Evolutionary conservation across 1,140 invertebrate genomes (phyloP).

Genomic region (Micrasema minimum): DNA sequence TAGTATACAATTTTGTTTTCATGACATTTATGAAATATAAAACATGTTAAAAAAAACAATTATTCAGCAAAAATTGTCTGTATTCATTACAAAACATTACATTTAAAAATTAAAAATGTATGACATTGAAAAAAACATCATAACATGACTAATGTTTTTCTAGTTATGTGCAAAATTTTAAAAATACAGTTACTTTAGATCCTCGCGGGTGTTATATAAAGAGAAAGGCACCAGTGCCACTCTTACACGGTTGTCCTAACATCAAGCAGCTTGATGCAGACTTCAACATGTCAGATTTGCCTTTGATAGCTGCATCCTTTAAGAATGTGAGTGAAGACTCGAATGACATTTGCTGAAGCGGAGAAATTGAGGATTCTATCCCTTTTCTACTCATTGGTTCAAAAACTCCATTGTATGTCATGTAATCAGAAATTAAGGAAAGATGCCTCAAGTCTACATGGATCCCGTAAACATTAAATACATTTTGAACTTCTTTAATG

Average conservation of each 20-base stretch:
- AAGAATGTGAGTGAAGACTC: constrained; percentile 93
- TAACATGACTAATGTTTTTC: too few relatives aligned
- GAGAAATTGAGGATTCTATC: constrained; percentile 88
- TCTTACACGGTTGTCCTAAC: constrained; percentile 82
- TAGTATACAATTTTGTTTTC: too few relatives aligned
- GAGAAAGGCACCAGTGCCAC: constrained; percentile 88
- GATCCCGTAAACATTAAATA: constrained; percentile 97
- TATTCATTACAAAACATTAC: too few relatives aligned
- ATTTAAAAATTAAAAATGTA: too few relatives aligned
- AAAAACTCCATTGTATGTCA: constrained; percentile 94
- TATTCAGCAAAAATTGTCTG: too few relatives aligned
- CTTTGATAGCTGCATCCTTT: constrained; percentile 80
- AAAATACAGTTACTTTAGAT: too few relatives aligned
- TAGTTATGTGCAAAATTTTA: too few relatives aligned
- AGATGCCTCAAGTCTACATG: constrained; percentile 94
- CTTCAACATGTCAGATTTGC: constrained; percentile 77
- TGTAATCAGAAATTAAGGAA: constrained; percentile 94
- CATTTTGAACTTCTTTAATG: constrained; percentile 89
- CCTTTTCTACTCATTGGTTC: constrained; percentile 90
- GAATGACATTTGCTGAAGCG: constrained; percentile 98
- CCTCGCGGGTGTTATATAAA: constrained; percentile 48
- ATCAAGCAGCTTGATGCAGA: constrained; percentile 92
- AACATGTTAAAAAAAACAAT: too few relatives aligned
- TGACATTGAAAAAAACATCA: too few relatives aligned
- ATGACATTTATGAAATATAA: too few relatives aligned